A percentile compares a stretch with the other conserved stretches of the same genome.
Conservation (phyloP, 2,113 vertebrate species). For the Catharus fuscescens region DNA sequence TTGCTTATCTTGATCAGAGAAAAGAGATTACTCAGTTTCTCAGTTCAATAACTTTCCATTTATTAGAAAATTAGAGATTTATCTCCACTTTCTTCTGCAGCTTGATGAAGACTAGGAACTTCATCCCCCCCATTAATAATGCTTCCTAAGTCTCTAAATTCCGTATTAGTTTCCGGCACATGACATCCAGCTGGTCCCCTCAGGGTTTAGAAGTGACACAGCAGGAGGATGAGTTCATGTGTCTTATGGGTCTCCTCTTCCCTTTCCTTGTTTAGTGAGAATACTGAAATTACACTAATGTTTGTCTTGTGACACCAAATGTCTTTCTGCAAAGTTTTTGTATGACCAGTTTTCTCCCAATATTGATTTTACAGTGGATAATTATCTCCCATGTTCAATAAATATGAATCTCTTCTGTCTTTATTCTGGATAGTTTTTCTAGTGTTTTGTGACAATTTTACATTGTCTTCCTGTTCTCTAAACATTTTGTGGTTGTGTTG, state of each 20-base stretch:
- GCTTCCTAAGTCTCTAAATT: not conserved
- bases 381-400: not conserved
- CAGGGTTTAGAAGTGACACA: not conserved
- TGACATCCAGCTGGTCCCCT: not conserved
- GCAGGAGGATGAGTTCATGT: not conserved
- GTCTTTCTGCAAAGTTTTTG: not conserved
- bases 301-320: not conserved
- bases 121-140: not conserved
- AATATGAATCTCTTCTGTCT: not conserved
- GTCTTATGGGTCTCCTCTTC: not conserved
- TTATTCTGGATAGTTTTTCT: not conserved
- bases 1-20: not conserved
- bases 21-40: not conserved
- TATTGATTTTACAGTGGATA: not conserved
- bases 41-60: not conserved
- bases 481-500: not conserved
- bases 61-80: not conserved
- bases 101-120: not conserved
- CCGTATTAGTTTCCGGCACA: not conserved
- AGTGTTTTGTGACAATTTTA: not conserved
- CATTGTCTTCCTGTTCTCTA: not conserved
- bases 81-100: not conserved
- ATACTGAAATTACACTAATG: not conserved
- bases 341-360: not conserved
- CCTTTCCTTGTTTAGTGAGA: not conserved